Conservation (phyloP, 2,888 invertebrate genomes). For the Thecocarcelia acutangulata region DNA sequence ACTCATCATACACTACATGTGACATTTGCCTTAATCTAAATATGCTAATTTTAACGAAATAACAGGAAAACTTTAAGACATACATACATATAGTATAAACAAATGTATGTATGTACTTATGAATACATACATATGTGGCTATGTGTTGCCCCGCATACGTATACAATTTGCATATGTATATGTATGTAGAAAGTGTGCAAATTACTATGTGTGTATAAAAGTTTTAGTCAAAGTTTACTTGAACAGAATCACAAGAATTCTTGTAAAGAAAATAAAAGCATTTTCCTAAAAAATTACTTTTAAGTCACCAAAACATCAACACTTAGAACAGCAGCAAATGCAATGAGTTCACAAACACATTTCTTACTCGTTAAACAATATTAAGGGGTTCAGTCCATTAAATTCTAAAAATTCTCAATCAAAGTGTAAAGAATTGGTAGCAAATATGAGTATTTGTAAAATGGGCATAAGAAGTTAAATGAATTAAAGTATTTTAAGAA, state of each 20-base stretch:
- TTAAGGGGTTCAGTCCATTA: too few relatives aligned
- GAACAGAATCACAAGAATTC: slow-evolving; percentile 53
- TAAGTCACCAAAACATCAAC: slow-evolving; percentile 59
- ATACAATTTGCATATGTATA: too few relatives aligned
- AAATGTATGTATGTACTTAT: not conserved
- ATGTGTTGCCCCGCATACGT: too few relatives aligned
- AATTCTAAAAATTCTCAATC: too few relatives aligned
- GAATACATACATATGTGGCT: not conserved
- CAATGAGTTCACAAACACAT: slow-evolving; percentile 13
- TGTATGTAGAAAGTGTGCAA: slow-evolving; percentile 6
- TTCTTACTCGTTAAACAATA: not conserved
- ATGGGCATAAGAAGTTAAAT: too few relatives aligned
- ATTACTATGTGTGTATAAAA: slow-evolving; percentile 13
- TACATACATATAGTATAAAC: slow-evolving; percentile 20
- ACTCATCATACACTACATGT: slow-evolving; percentile 63
- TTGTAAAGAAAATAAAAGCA: slow-evolving; percentile 43
- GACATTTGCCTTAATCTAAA: slow-evolving; percentile 71
- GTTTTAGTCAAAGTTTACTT: slow-evolving; percentile 21
- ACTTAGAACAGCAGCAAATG: slow-evolving; percentile 11
- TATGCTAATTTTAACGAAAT: slow-evolving; percentile 71
- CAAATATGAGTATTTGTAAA: too few relatives aligned
- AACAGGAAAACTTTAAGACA: slow-evolving; percentile 61
- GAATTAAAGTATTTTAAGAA: too few relatives aligned
- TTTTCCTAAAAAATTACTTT: slow-evolving; percentile 59
- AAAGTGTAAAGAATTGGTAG: too few relatives aligned